These are phyloP conservation scores for Orchesella flavescens DNA, from an alignment of 2,888 invertebrate species.

Conservation along the genomic window DNA sequence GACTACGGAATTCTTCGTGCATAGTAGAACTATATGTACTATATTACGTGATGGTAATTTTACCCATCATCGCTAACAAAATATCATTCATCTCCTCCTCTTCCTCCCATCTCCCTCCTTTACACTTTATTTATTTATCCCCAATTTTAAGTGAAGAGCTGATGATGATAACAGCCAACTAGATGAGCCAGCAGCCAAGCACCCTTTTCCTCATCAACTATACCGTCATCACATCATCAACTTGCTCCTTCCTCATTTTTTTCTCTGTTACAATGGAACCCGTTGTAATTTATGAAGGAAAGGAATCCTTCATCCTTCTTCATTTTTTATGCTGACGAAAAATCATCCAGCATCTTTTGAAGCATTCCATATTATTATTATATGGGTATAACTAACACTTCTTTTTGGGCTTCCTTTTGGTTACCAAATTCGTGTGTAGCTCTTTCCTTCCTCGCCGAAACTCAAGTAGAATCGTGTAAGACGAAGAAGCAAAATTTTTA, in stretches of 20 bases:
- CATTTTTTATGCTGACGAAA: conserved; percentile 7
- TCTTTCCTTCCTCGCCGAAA: too few relatives aligned
- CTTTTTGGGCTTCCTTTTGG: too few relatives aligned
- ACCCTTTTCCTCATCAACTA: conserved; percentile 21
- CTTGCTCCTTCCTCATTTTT: conserved; percentile 1
- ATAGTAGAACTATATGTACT: too few relatives aligned
- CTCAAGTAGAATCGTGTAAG: too few relatives aligned
- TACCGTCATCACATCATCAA: conserved; percentile 26
- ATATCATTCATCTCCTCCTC: conserved; percentile 35
- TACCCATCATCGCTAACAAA: conserved; percentile 30
- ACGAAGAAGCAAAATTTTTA: too few relatives aligned
- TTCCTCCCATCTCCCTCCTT: conserved; percentile 26
- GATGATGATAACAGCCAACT: background rate
- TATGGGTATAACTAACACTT: too few relatives aligned
- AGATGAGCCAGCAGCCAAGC: background rate
- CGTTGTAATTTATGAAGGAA: background rate
- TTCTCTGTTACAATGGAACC: background rate
- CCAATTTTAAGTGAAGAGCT: background rate
- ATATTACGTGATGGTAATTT: background rate
- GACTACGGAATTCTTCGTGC: too few relatives aligned
- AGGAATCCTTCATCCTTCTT: background rate
- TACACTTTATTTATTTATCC: conserved; percentile 27
- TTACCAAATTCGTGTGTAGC: too few relatives aligned
- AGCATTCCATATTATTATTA: too few relatives aligned
- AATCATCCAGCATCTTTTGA: background rate